These are phyloP conservation scores for Brachyrhaphis roseni DNA, from an alignment of 2,797 vertebrate species.

Conservation along the genomic window DNA sequence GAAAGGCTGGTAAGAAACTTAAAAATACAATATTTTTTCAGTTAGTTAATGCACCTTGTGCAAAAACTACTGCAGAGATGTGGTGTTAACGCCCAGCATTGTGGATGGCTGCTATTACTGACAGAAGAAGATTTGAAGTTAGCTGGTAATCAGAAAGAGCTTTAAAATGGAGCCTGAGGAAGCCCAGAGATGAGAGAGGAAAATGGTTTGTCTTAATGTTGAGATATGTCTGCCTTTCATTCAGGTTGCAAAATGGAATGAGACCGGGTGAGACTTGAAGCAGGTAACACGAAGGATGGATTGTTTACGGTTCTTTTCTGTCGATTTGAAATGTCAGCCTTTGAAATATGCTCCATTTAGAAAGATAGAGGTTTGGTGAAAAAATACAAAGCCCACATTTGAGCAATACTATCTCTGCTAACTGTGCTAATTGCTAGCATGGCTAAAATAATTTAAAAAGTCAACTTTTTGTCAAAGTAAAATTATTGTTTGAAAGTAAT, in stretches of 20 bases:
- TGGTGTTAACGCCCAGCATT: background rate
- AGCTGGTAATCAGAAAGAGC: background rate
- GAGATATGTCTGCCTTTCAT: background rate
- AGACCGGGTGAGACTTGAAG: background rate
- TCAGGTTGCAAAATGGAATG: background rate
- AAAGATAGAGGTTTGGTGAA: background rate
- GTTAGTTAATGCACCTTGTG: background rate
- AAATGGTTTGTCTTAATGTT: background rate
- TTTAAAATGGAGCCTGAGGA: background rate
- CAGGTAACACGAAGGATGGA: background rate
- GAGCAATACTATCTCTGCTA: background rate
- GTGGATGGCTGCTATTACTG: background rate
- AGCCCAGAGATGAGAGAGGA: background rate
- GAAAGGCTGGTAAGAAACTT: background rate
- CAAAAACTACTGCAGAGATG: background rate
- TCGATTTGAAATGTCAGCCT: background rate
- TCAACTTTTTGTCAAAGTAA: background rate
- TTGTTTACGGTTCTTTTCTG: background rate
- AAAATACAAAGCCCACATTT: background rate
- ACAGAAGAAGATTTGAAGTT: background rate
- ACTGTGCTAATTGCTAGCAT: background rate
- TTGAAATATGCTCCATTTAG: background rate
- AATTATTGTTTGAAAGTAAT: background rate
- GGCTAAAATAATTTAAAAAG: background rate
- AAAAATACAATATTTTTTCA: background rate